Evolutionary conservation across 2,113 vertebrate genomes (phyloP).

Genomic region (Galbula dea): DNA sequence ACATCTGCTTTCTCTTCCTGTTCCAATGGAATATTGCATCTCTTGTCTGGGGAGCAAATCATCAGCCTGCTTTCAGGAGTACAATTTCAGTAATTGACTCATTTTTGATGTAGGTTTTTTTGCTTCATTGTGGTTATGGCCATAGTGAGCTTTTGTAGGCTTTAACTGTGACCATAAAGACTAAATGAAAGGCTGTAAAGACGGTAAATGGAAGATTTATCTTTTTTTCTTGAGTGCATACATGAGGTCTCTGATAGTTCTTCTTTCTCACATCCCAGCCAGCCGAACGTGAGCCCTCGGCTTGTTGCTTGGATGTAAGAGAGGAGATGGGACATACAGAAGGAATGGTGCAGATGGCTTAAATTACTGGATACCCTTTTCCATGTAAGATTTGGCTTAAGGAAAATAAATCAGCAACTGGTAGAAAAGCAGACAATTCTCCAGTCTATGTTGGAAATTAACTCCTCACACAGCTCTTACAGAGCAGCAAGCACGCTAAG

Average conservation of each 20-base stretch:
- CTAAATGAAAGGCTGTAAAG: background rate
- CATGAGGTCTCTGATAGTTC: background rate
- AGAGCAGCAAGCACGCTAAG: background rate
- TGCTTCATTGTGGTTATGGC: background rate
- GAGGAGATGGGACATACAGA: background rate
- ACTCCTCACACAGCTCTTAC: background rate
- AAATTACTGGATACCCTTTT: background rate
- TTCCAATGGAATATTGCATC: background rate
- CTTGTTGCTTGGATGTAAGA: background rate
- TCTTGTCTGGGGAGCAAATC: background rate
- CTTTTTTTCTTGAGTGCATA: background rate
- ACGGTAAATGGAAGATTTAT: background rate
- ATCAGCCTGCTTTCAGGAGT: background rate
- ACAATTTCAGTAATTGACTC: background rate
- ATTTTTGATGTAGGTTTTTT: background rate
- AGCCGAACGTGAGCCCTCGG: background rate
- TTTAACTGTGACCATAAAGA: background rate
- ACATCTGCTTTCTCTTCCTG: background rate
- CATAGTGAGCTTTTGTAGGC: background rate
- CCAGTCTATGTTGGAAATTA: fast-evolving
- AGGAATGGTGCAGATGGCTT: background rate
- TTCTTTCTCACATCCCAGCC: background rate
- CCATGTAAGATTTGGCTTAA: background rate
- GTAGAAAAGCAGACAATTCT: background rate
- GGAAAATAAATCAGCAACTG: background rate